Conservation (phyloP, 2,113 vertebrate genomes). For the Nannobrachium achirus region DNA sequence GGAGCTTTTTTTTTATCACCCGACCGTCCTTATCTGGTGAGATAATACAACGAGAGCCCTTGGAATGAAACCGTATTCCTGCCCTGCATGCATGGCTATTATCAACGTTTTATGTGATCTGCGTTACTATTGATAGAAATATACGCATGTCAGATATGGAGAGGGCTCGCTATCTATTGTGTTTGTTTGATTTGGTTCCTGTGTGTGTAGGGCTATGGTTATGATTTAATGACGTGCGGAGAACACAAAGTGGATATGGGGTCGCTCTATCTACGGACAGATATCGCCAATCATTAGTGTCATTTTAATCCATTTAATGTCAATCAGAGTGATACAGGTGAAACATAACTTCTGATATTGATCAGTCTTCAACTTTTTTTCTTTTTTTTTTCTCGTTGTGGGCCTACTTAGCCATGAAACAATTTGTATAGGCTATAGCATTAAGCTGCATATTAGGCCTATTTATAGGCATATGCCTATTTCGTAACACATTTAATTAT, state of each 20-base stretch:
- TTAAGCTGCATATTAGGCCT: no score
- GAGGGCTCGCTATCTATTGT: slow-evolving; percentile 44
- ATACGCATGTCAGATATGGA: slow-evolving; percentile 48
- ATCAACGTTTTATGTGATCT: slow-evolving; percentile 73
- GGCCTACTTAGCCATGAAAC: neutral
- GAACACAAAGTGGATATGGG: slow-evolving; percentile 6
- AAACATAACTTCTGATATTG: slow-evolving; percentile 36
- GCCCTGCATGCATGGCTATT: slow-evolving; percentile 32
- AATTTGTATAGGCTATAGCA: neutral
- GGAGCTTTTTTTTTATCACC: slow-evolving; percentile 70
- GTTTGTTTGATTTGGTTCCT: slow-evolving; percentile 57
- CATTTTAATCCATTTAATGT: slow-evolving; percentile 46
- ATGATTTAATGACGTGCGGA: slow-evolving; percentile 51
- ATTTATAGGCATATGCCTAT: no score
- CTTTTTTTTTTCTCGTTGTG: no score
- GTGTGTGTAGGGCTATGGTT: slow-evolving; percentile 20
- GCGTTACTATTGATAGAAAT: slow-evolving; percentile 66
- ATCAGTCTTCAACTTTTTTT: neutral
- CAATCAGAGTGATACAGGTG: slow-evolving; percentile 22
- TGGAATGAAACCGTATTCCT: slow-evolving; percentile 59
- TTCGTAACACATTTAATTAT: no score
- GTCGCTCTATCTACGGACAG: slow-evolving; percentile 22
- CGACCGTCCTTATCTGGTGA: slow-evolving; percentile 80
- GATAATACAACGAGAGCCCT: slow-evolving; percentile 75
- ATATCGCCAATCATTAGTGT: slow-evolving; percentile 45